A percentile compares a stretch with the other conserved stretches of the same genome.
These are phyloP conservation scores for Lycaena phlaeas DNA, from an alignment of 2,888 invertebrate species.

Conservation along the genomic window DNA sequence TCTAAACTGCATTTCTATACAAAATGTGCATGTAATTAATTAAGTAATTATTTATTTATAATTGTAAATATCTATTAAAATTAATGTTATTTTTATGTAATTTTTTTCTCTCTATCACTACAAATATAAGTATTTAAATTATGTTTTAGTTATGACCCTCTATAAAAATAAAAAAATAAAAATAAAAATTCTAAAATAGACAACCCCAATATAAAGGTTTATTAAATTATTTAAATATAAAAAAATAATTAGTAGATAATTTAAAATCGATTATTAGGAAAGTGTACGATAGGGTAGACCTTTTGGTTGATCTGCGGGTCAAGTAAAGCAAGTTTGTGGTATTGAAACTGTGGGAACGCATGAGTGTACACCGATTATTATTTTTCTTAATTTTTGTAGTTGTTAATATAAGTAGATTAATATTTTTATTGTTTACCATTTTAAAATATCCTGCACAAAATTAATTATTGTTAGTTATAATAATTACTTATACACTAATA, in stretches of 20 bases:
- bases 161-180: neutral
- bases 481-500: too few relatives aligned
- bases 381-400: too few relatives aligned
- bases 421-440: too few relatives aligned
- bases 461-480: neutral
- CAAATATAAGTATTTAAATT: too few relatives aligned
- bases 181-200: neutral
- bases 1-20: slow-evolving; percentile 56
- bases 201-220: too few relatives aligned
- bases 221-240: neutral
- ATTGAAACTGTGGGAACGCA: slow-evolving; percentile 19
- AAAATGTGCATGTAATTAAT: slow-evolving; percentile 35
- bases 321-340: slow-evolving; percentile 23
- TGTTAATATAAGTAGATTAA: too few relatives aligned
- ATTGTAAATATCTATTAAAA: too few relatives aligned
- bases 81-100: too few relatives aligned
- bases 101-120: too few relatives aligned
- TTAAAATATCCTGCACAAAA: too few relatives aligned
- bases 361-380: slow-evolving; percentile 4
- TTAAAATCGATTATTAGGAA: slow-evolving; percentile 9
- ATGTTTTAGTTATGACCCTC: too few relatives aligned
- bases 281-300: slow-evolving; percentile 16
- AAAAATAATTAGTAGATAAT: neutral
- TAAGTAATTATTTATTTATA: neutral
- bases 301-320: slow-evolving; percentile 24